phyloP scores from a whole-genome alignment of 2,888 invertebrate species.

The Agonopterix heracliana region DNA sequence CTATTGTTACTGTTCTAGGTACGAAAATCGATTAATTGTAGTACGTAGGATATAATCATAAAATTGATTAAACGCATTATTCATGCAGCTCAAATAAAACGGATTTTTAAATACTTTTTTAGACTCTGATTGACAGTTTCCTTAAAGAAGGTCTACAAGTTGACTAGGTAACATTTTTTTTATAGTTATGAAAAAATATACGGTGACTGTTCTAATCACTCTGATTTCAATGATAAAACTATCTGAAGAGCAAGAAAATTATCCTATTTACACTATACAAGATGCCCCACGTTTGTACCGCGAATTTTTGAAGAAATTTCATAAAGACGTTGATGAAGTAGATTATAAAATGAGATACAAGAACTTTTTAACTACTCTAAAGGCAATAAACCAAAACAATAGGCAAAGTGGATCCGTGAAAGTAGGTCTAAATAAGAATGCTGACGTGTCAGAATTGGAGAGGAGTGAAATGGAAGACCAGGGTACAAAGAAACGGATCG shows the following conservation, averaged over 20 bases:
- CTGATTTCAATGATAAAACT: too few relatives aligned
- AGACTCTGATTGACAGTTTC: too few relatives aligned
- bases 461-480: not conserved
- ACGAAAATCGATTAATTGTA: too few relatives aligned
- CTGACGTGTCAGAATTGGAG: conserved; percentile 34
- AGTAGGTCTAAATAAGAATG: conserved; percentile 38
- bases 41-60: too few relatives aligned
- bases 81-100: too few relatives aligned
- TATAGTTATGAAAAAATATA: too few relatives aligned
- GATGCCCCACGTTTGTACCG: conserved; percentile 18
- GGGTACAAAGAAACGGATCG: not conserved
- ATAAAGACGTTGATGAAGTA: conserved; percentile 22
- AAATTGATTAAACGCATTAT: too few relatives aligned
- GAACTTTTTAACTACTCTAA: conserved; percentile 40
- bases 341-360: conserved; percentile 37
- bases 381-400: conserved; percentile 40
- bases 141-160: too few relatives aligned
- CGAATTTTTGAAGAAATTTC: conserved; percentile 8
- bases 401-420: conserved; percentile 21
- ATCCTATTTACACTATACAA: conserved; percentile 16
- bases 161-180: too few relatives aligned
- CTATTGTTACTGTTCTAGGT: too few relatives aligned
- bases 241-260: not conserved
- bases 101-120: too few relatives aligned
- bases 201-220: too few relatives aligned